A percentile compares a stretch with the other conserved stretches of the same genome.
Conservation (phyloP, 1,140 invertebrate species). For the Lasioglossum baleicum region DNA sequence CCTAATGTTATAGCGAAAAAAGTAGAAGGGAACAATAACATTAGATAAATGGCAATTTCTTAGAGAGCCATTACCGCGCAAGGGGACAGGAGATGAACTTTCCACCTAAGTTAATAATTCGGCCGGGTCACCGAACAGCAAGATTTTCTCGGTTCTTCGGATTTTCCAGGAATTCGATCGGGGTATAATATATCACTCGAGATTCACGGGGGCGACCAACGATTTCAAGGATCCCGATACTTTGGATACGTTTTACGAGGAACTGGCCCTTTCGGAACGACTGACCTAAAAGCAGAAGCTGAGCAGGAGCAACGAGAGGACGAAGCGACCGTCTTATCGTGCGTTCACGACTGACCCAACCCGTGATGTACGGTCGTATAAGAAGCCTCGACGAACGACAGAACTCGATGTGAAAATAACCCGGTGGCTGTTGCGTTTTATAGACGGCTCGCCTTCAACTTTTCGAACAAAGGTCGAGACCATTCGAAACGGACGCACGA, state of each 20-base stretch:
- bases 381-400: constrained; percentile 16
- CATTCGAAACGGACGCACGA: background rate
- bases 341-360: background rate
- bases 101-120: too few relatives aligned
- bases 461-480: background rate
- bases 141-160: background rate
- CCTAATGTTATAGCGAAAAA: too few relatives aligned
- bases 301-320: background rate
- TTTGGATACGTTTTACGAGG: constrained; percentile 35
- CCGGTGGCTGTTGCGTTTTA: background rate
- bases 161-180: constrained; percentile 38
- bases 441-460: background rate
- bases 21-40: too few relatives aligned
- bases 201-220: constrained; percentile 27
- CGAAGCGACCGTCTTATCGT: constrained; percentile 15
- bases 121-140: background rate
- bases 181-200: constrained; percentile 42
- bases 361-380: constrained; percentile 21
- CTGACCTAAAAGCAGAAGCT: constrained; percentile 29
- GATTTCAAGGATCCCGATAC: constrained; percentile 27
- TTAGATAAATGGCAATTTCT: too few relatives aligned
- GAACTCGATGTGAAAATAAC: constrained; percentile 7
- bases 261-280: constrained; percentile 39
- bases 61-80: too few relatives aligned
- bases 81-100: too few relatives aligned